Evolutionary conservation across 2,797 vertebrate genomes (phyloP).

Genomic region (Amniataba percoides): DNA sequence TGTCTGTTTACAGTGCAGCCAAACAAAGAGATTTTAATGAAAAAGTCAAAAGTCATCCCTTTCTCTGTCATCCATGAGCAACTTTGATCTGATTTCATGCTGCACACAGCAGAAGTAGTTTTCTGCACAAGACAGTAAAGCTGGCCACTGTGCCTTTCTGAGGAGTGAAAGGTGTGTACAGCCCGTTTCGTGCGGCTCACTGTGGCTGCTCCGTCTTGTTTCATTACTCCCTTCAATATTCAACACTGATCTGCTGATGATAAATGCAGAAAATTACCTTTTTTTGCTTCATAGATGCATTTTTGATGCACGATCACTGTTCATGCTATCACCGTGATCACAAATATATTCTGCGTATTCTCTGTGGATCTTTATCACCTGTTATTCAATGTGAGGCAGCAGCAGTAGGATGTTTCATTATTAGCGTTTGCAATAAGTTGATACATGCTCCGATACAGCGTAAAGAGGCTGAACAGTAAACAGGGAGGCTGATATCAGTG

Average conservation of each 20-base stretch:
- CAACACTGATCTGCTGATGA: background rate
- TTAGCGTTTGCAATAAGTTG: background rate
- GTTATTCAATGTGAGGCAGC: background rate
- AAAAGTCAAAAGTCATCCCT: background rate
- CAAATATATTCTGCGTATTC: background rate
- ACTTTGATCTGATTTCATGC: background rate
- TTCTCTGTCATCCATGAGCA: conserved; percentile 8
- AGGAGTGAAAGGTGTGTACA: background rate
- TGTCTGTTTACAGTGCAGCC: background rate
- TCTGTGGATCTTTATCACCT: background rate
- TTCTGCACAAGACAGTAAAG: background rate
- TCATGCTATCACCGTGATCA: too few species aligned
- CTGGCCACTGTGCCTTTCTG: background rate
- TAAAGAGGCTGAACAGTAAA: background rate
- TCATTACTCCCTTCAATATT: background rate
- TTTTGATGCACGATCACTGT: background rate
- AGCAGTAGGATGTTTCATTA: background rate
- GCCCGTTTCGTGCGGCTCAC: background rate
- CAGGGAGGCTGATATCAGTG: background rate
- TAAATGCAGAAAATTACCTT: background rate
- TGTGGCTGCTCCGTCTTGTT: background rate
- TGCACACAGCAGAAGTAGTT: background rate
- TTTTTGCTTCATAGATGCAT: background rate
- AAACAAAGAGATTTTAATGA: background rate
- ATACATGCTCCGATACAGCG: background rate